Evolutionary conservation across 2,888 invertebrate genomes (phyloP), one percentile per base, ranked within the genome.

Genomic region (Erebia epiphron): DNA sequence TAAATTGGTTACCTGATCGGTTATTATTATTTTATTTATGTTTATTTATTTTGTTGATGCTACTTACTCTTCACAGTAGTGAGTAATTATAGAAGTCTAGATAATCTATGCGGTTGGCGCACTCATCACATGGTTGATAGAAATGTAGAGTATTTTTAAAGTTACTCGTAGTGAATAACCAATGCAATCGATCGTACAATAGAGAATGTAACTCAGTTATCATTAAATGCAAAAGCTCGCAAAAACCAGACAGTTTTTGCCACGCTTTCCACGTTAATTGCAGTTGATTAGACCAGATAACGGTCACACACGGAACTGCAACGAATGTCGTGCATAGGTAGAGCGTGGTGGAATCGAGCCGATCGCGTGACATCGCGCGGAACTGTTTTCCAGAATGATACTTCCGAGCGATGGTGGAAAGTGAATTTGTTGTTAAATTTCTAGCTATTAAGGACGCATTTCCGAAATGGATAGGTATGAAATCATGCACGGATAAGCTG

Each of bases 251-350:
- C 58, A 73, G 67, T 67, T 76, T 76, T 76, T 75, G 70, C 71
- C 64, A 73, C 73, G 76, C 79, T 80, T 79, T 77, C 78, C 43
- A 80, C 75, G 52, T 74, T 78, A 78, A 80, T 73, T 66, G 70
- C 78, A 78, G 79, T 73, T 63, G 70, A 76, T 73, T 72, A 71
- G 71, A 76, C 72, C 72, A 77, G 80, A 82, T 82, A 83, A 81
- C 79, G 82, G 81, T 80, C 83, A 81, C 78, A 81, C 81, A 80
- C 83, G 86, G 85, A 84, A 86, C 82, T 79, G 73, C 74, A 75
- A 71, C 75, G 75, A 77, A 74, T 75, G 35, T 67, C 67, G 67
- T 67, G 67, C 58, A 35, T 49, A 26, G 26, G 26, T 26, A 49
- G 49, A 18, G 21, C 46, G 13, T 21, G 46, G 18, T 21, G 18